Evolutionary conservation across 2,113 vertebrate species (phyloP).

Genomic region (Australoheros scitulus): DNA sequence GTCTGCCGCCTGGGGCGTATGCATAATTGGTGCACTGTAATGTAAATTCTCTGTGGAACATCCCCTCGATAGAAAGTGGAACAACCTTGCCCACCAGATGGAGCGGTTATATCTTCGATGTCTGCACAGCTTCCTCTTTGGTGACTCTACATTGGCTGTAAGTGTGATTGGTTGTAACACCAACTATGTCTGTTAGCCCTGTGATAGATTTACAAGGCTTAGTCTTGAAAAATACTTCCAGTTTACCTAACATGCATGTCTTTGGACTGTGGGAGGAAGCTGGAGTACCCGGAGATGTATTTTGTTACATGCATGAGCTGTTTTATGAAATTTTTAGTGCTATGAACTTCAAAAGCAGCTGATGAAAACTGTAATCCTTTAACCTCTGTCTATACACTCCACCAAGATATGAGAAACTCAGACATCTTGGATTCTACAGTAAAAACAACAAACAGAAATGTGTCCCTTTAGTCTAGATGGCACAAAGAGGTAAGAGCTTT

Average conservation of each 20-base stretch:
- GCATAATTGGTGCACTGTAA: neutral
- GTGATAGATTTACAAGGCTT: too few relatives aligned
- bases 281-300: neutral
- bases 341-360: neutral
- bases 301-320: too few relatives aligned
- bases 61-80: neutral
- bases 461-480: neutral
- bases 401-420: neutral
- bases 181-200: neutral
- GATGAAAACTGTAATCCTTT: neutral
- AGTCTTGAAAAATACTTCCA: neutral
- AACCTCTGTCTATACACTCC: neutral
- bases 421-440: neutral
- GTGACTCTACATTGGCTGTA: neutral
- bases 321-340: too few relatives aligned
- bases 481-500: neutral
- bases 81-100: neutral
- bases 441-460: neutral
- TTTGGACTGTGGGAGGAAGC: neutral
- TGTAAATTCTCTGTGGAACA: neutral
- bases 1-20: neutral
- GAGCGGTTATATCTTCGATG: neutral
- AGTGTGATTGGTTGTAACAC: neutral
- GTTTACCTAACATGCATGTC: neutral
- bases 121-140: neutral